Evolutionary conservation across 2,888 invertebrate genomes (phyloP).

Genomic region (Nezara viridula): DNA sequence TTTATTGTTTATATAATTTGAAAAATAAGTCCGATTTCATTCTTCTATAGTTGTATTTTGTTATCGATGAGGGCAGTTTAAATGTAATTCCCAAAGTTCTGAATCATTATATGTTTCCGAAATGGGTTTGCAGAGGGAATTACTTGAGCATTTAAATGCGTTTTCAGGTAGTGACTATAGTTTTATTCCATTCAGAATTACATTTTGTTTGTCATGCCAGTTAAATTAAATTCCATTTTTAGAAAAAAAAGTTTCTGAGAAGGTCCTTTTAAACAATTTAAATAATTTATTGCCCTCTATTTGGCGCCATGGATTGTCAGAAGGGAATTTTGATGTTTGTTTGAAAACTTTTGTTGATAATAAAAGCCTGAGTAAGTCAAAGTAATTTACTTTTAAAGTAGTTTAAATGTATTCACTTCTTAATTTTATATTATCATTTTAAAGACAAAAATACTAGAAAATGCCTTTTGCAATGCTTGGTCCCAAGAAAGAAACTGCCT

Average conservation of each 20-base stretch:
- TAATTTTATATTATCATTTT: background rate
- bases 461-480: slow-evolving; percentile 5
- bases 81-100: background rate
- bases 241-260: background rate
- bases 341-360: slow-evolving; percentile 25
- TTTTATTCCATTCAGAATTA: too few relatives aligned
- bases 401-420: background rate
- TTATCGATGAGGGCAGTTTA: background rate
- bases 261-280: background rate
- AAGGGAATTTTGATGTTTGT: slow-evolving; percentile 38
- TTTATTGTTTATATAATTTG: background rate
- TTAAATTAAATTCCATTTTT: background rate
- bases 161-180: background rate
- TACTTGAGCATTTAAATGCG: slow-evolving; percentile 8
- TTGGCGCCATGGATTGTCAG: slow-evolving; percentile 49
- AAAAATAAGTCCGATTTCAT: background rate
- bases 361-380: slow-evolving; percentile 16
- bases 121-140: background rate
- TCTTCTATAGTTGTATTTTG: background rate
- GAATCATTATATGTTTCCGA: background rate
- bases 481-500: background rate
- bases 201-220: background rate
- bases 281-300: background rate
- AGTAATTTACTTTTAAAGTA: background rate
- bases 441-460: slow-evolving; percentile 2